Percentiles rank a stretch among this genome's conserved stretches.
Evolutionary conservation across 2,797 vertebrate species (phyloP).

Genomic region (Neosalanx taihuensis): DNA sequence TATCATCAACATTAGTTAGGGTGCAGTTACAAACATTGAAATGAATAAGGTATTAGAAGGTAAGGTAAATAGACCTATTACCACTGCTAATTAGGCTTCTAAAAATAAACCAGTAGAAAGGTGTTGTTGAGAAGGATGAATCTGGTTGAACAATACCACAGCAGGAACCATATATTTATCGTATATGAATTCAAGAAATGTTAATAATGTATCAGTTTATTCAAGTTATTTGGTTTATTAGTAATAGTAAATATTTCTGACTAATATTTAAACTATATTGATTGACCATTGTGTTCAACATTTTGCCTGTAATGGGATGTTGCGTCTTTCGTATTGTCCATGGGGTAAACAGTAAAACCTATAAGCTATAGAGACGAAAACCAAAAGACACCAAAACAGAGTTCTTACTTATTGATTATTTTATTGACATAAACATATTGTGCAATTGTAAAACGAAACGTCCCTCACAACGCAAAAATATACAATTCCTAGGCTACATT

Average conservation of each 20-base stretch:
- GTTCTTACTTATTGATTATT: not conserved
- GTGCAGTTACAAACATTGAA: no score
- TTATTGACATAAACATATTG: constrained; percentile 20
- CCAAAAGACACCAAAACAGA: not conserved
- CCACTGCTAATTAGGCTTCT: no score
- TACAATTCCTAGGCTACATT: constrained; percentile 20
- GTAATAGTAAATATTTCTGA: no score
- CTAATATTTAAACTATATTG: not conserved
- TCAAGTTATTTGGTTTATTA: no score
- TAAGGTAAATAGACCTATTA: no score
- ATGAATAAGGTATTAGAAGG: no score
- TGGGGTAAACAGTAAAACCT: no score
- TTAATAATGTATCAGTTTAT: no score
- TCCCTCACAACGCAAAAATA: constrained; percentile 17
- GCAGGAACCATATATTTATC: not conserved
- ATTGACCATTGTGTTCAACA: not conserved
- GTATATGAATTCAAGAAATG: no score
- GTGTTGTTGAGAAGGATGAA: not conserved
- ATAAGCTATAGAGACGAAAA: not conserved
- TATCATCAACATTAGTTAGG: no score
- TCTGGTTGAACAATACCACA: not conserved
- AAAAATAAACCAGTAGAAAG: no score
- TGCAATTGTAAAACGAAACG: constrained; percentile 15
- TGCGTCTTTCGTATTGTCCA: not conserved
- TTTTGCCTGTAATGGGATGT: not conserved